phyloP scores from a whole-genome alignment of 2,888 invertebrate species.

The Habroteleia sp. region DNA sequence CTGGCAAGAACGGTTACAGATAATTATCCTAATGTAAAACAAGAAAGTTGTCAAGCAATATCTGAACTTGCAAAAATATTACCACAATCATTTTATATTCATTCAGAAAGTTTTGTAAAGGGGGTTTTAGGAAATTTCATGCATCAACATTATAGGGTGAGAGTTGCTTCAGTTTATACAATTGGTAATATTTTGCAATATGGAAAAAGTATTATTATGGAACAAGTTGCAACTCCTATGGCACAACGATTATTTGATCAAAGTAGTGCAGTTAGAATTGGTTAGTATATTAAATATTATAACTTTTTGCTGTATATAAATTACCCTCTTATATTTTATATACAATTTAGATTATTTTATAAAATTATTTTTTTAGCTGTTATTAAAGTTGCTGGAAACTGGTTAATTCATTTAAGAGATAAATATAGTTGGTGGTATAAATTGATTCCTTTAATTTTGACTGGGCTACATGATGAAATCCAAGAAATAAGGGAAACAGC shows the following conservation, averaged over 20 bases:
- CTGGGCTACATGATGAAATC: constrained; percentile 91
- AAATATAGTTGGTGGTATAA: constrained; percentile 95
- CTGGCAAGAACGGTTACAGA: constrained; percentile 88
- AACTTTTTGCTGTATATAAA: too few relatives aligned
- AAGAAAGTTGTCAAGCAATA: constrained; percentile 88
- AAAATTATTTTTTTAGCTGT: constrained; percentile 83
- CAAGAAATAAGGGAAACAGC: constrained; percentile 87
- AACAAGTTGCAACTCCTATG: constrained; percentile 88
- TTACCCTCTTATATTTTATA: neutral
- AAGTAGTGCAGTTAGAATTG: constrained; percentile 87
- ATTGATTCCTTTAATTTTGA: constrained; percentile 91
- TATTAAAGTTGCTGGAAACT: constrained; percentile 88
- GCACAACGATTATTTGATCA: constrained; percentile 94
- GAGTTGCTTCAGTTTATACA: constrained; percentile 88
- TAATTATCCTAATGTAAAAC: constrained; percentile 90
- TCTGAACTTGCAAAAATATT: constrained; percentile 85
- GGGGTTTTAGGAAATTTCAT: constrained; percentile 87
- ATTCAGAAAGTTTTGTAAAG: constrained; percentile 87
- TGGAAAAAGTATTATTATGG: constrained; percentile 87
- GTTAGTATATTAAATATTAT: constrained; percentile 38
- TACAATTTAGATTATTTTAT: constrained; percentile 6
- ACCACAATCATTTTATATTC: constrained; percentile 87
- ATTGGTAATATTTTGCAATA: constrained; percentile 86
- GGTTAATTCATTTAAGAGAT: constrained; percentile 90
- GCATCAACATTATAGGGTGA: constrained; percentile 92